Conservation (phyloP, 1,140 invertebrate species). For the Acromyrmex charruanus region DNA sequence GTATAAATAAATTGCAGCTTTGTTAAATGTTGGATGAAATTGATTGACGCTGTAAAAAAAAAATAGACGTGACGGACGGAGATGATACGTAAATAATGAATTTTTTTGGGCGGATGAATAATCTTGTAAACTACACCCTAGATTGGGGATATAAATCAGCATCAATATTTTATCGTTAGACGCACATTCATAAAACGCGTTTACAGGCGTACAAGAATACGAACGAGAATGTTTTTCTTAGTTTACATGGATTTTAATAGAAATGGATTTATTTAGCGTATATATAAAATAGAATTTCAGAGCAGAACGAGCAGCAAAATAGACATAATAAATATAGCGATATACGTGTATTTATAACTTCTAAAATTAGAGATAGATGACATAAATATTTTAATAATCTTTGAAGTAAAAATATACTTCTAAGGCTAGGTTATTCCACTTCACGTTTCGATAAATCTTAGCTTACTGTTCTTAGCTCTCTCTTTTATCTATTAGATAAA, state of each 20-base stretch:
- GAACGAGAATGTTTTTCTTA: not conserved
- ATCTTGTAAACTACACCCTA: not conserved
- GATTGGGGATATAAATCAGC: slow-evolving; percentile 11
- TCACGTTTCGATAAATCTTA: no score
- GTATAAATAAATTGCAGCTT: not conserved
- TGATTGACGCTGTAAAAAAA: not conserved
- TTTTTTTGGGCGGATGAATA: not conserved
- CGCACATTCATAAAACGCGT: not conserved
- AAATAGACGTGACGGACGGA: not conserved
- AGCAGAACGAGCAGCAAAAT: not conserved
- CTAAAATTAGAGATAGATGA: not conserved
- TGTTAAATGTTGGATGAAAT: not conserved
- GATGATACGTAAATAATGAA: slow-evolving; percentile 4
- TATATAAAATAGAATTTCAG: not conserved
- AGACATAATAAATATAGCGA: not conserved
- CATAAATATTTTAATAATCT: not conserved
- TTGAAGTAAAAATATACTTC: not conserved
- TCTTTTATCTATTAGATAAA: no score
- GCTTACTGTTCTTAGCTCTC: no score
- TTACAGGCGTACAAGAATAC: not conserved
- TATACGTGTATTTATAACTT: not conserved
- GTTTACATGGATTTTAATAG: not conserved
- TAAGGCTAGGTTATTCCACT: not conserved
- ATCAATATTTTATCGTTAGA: slow-evolving; percentile 31
- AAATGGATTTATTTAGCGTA: not conserved